Percentiles rank a stretch among this genome's conserved stretches.
Conservation (phyloP, 1,140 invertebrate species). For the Centruroides vittatus region DNA sequence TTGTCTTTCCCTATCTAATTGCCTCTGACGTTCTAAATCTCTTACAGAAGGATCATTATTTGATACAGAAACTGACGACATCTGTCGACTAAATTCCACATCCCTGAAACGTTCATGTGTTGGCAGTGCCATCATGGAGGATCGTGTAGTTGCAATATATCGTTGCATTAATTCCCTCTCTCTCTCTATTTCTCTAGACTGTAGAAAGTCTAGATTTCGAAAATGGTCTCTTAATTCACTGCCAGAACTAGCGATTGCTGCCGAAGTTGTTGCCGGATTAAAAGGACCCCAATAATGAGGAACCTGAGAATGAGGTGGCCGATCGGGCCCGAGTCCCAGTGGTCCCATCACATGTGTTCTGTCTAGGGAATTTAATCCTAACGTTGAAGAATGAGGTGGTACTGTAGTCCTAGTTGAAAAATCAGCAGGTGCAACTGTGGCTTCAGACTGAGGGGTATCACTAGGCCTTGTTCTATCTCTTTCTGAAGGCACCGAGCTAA, state of each 20-base stretch:
- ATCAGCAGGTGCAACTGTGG: slow-evolving; percentile 3
- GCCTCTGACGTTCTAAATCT: slow-evolving; percentile 2
- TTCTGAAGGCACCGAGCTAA: no score
- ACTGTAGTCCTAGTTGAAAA: slow-evolving; percentile 5
- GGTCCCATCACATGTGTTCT: slow-evolving; percentile 9
- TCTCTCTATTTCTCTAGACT: not conserved
- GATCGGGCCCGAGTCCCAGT: slow-evolving; percentile 7
- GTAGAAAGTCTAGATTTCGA: slow-evolving; percentile 1
- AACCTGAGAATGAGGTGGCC: slow-evolving; percentile 9
- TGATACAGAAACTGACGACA: not conserved
- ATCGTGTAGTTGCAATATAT: not conserved
- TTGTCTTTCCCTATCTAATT: not conserved
- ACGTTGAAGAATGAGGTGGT: not conserved
- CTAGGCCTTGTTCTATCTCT: slow-evolving; percentile 5
- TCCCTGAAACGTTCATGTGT: not conserved
- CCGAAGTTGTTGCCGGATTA: slow-evolving; percentile 8
- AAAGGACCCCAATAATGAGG: slow-evolving; percentile 10
- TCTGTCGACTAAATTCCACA: slow-evolving; percentile 2
- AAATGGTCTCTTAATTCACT: slow-evolving; percentile 3
- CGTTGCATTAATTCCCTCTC: slow-evolving; percentile 1
- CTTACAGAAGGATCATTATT: not conserved
- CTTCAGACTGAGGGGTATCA: slow-evolving; percentile 3
- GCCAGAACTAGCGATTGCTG: not conserved
- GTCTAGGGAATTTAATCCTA: slow-evolving; percentile 5
- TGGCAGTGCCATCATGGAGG: not conserved